A percentile compares a stretch with the other conserved stretches of the same genome.
Evolutionary conservation across 1,140 invertebrate genomes (phyloP).

Genomic region (Pseudomyrmex concolor): DNA sequence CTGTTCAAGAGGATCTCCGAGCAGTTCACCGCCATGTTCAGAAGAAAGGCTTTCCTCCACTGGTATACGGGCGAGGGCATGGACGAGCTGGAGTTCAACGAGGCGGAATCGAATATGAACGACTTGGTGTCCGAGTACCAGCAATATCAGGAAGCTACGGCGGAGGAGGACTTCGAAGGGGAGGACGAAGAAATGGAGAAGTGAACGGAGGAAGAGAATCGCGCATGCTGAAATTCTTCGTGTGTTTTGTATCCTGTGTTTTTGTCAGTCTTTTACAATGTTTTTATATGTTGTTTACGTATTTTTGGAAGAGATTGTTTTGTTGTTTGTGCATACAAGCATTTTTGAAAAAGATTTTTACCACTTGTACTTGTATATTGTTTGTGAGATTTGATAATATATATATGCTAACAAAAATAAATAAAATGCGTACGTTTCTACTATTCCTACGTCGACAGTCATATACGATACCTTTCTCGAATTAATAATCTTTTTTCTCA

Average conservation of each 20-base stretch:
- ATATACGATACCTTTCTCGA: neutral
- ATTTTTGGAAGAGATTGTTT: neutral
- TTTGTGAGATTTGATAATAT: slow-evolving; percentile 31
- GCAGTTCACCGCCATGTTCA: slow-evolving; percentile 89
- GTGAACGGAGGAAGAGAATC: slow-evolving; percentile 7
- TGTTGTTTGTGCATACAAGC: no score
- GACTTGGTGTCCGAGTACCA: slow-evolving; percentile 86
- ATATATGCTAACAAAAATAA: neutral
- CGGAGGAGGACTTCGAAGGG: slow-evolving; percentile 75
- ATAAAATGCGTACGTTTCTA: no score
- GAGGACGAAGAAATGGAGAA: slow-evolving; percentile 76
- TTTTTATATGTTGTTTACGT: slow-evolving; percentile 9
- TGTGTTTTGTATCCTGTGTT: neutral
- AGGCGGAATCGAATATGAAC: slow-evolving; percentile 87
- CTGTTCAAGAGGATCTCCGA: slow-evolving; percentile 88
- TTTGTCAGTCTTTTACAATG: slow-evolving; percentile 6
- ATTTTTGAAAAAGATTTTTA: slow-evolving; percentile 2
- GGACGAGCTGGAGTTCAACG: slow-evolving; percentile 87
- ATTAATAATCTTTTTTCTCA: neutral
- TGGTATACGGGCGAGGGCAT: slow-evolving; percentile 91
- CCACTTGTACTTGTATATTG: neutral
- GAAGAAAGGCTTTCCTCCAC: slow-evolving; percentile 90
- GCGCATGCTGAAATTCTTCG: neutral
- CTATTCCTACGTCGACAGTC: neutral
- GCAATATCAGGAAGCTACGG: slow-evolving; percentile 82